Percentiles rank a stretch among this genome's conserved stretches.
Conservation (phyloP, 2,888 invertebrate genomes). For the Mesorhabditis sp. region DNA sequence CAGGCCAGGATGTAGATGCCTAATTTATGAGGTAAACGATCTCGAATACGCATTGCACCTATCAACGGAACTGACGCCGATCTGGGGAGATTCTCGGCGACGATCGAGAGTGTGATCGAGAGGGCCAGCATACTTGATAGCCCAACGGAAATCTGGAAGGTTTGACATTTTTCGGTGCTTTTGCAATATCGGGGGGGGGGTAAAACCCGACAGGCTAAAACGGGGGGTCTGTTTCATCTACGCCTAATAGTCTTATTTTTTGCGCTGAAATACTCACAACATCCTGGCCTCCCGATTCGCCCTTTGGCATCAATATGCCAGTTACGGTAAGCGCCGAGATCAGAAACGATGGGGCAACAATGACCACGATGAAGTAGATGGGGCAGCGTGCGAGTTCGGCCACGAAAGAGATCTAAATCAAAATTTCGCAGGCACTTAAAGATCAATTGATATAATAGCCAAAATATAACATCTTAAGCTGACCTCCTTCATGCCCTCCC, state of each 20-base stretch:
- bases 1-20: conserved; percentile 4
- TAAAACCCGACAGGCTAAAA: no score
- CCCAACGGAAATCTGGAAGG: no score
- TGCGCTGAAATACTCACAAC: neutral
- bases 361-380: neutral
- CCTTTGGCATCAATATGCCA: neutral
- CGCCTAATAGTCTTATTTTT: no score
- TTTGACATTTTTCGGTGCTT: no score
- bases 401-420: neutral
- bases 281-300: neutral
- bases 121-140: neutral
- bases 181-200: no score
- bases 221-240: no score
- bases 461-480: neutral
- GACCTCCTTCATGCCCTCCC: neutral
- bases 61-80: neutral
- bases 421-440: neutral
- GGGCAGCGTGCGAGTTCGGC: conserved; percentile 1
- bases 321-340: neutral
- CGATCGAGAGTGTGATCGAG: neutral
- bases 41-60: neutral
- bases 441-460: neutral
- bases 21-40: neutral
- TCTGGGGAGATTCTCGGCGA: neutral
- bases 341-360: neutral